Percentiles rank a stretch among this genome's conserved stretches.
Conservation (phyloP, 2,113 vertebrate species). For the Pluvialis apricaria region DNA sequence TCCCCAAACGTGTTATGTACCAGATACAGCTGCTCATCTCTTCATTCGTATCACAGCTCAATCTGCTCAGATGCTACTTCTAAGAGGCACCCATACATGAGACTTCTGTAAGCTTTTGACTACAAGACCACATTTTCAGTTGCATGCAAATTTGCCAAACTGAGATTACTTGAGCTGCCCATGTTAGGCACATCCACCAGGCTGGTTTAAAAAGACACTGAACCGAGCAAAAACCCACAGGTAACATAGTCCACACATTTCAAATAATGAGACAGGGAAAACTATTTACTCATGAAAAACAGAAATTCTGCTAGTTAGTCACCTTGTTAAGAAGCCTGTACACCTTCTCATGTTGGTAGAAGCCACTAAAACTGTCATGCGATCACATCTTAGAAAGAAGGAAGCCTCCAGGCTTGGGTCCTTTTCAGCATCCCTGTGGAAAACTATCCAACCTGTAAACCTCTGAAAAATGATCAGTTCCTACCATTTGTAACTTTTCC, state of each 20-base stretch:
- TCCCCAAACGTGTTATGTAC: accelerated
- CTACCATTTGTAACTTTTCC: not conserved
- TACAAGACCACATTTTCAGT: not conserved
- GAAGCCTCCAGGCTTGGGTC: not conserved
- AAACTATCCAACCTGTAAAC: not conserved
- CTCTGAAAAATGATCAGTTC: not conserved
- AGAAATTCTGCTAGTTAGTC: not conserved
- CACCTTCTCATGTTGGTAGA: not conserved
- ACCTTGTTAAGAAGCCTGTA: not conserved
- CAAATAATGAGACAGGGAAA: not conserved
- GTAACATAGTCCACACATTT: not conserved
- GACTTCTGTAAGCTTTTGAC: not conserved
- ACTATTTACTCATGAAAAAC: not conserved
- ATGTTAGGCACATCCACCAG: not conserved
- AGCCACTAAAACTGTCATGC: not conserved
- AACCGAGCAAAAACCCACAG: not conserved
- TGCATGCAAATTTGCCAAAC: not conserved
- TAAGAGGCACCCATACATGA: not conserved
- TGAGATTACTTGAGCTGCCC: not conserved
- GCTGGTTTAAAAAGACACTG: no score
- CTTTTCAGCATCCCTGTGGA: not conserved
- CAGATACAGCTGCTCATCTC: not conserved
- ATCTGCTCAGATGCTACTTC: not conserved
- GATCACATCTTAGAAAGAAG: not conserved
- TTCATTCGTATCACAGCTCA: not conserved